phyloP scores from a whole-genome alignment of 2,888 invertebrate genomes.

The Synergus itoensis region DNA sequence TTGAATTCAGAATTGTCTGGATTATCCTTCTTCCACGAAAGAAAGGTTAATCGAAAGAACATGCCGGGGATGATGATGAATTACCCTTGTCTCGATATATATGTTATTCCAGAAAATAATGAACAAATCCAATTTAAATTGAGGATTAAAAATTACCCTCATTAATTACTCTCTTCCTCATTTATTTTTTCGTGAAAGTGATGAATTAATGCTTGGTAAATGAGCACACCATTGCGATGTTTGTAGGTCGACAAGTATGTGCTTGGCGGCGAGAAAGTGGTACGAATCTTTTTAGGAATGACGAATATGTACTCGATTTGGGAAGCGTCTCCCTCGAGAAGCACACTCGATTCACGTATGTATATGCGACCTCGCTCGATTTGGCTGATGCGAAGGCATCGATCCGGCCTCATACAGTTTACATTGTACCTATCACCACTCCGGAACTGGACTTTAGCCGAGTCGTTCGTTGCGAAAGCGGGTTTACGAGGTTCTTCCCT shows the following conservation, averaged over 20 bases:
- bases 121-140: too few species aligned
- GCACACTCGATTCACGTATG: conserved; percentile 19
- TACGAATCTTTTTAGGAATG: conserved; percentile 39
- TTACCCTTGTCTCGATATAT: not conserved
- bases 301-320: conserved; percentile 40
- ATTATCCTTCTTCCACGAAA: conserved; percentile 37
- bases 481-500: conserved; percentile 33
- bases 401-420: conserved; percentile 57
- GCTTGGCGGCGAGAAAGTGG: conserved; percentile 23
- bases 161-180: too few species aligned
- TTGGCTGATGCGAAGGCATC: conserved; percentile 57
- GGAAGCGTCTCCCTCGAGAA: conserved; percentile 35
- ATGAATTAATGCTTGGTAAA: not conserved
- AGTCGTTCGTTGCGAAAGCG: conserved; percentile 41
- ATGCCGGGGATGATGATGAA: conserved; percentile 10
- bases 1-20: conserved; percentile 46
- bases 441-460: conserved; percentile 42
- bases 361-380: conserved; percentile 53
- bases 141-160: too few species aligned
- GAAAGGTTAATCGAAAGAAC: conserved; percentile 34
- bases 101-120: too few species aligned
- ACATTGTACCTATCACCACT: conserved; percentile 48
- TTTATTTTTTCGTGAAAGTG: conserved; percentile 4
- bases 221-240: not conserved
- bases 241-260: conserved; percentile 32